Base-by-base conservation (phyloP, 1,140 invertebrate species). In the Muscidifurax raptorellus region DNA sequence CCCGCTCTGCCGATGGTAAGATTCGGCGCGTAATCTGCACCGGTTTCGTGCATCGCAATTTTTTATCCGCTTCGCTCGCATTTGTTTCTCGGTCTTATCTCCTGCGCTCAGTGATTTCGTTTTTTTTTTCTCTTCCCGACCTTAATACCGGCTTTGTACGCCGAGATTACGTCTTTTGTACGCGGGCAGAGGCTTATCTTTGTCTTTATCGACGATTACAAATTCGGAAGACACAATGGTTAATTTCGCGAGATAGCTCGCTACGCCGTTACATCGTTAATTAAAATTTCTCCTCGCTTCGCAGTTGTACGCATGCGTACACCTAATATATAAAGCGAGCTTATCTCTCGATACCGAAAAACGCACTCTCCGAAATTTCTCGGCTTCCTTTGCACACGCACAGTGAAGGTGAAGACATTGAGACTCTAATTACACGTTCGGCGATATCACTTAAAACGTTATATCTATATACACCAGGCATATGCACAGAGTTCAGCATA, bases 41-140 rank as follows among this genome's bases (percentile, higher is more conserved):
- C 44, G 44, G 44, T 47, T 47, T 47, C 44, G 44, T 1, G 12
- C 30, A 6, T 72, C 12, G 32, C 15, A 36, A 66, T 40, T 13
- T 67, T 72, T 81, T 72, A 52, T 81, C 67, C 36, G 67, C 22
- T 72, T 80, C 79, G 36, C 69, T 72, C 69, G 44, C 22, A 59
- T 59, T 74, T 64, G 27, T 59, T 82, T 28, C 67, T n/a, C n/a
- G 25, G 66, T 52, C 67, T 80, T 71, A 71, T 80, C 79, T 80
- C 66, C 22, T 18, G 2, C 15, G 1, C 59, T 15, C 64, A 22
- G 25, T 6, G 32, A 36, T 52, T 36, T 80, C 32, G 15, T n/a
- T 64, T 15, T 18, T 0, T 28, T 66, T 30, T 27, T 71, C 12
- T 47, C 36, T 1, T 2, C 18, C 10, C 18, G 40, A 71, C 40